Evolutionary conservation across 2,888 invertebrate species (phyloP).

Genomic region (Acronicta alni): DNA sequence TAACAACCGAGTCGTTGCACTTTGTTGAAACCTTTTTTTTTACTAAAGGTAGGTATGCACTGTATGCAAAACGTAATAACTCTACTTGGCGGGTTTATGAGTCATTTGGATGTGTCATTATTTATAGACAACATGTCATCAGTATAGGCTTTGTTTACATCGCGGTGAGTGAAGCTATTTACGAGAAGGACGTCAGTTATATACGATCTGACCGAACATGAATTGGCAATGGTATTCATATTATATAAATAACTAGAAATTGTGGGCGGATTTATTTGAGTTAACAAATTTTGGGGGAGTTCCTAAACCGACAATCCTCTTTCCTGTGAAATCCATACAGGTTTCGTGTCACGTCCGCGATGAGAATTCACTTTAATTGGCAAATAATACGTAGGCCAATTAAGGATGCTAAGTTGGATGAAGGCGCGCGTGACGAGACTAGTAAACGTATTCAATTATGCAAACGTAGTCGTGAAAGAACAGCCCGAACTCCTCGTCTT

Average conservation of each 20-base stretch:
- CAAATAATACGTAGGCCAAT: slow-evolving; percentile 90
- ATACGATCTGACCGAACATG: slow-evolving; percentile 58
- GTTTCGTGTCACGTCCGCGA: slow-evolving; percentile 87
- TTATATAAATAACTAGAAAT: slow-evolving; percentile 20
- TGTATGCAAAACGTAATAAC: slow-evolving; percentile 3
- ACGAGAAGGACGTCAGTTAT: slow-evolving; percentile 59
- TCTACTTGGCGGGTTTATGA: slow-evolving; percentile 29
- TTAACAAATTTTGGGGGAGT: slow-evolving; percentile 69
- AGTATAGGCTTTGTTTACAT: slow-evolving; percentile 60
- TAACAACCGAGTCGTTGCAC: slow-evolving; percentile 39
- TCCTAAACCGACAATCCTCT: slow-evolving; percentile 70
- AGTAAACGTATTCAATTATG: slow-evolving; percentile 87
- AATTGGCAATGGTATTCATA: slow-evolving; percentile 50
- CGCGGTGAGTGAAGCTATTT: slow-evolving; percentile 61
- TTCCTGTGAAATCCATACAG: slow-evolving; percentile 74
- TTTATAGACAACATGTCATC: slow-evolving; percentile 57
- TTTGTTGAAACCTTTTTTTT: slow-evolving; percentile 32
- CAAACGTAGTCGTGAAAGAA: slow-evolving; percentile 85
- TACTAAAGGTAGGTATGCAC: slow-evolving; percentile 11
- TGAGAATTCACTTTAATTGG: slow-evolving; percentile 90
- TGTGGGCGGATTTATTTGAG: slow-evolving; percentile 67
- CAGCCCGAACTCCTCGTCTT: slow-evolving; percentile 64
- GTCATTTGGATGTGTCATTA: slow-evolving; percentile 51
- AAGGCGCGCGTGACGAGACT: slow-evolving; percentile 87
- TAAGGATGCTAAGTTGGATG: slow-evolving; percentile 88